Evolutionary conservation across 2,888 invertebrate species (phyloP), one percentile per base, ranked within the genome.

Genomic region (Cerastoderma edule): DNA sequence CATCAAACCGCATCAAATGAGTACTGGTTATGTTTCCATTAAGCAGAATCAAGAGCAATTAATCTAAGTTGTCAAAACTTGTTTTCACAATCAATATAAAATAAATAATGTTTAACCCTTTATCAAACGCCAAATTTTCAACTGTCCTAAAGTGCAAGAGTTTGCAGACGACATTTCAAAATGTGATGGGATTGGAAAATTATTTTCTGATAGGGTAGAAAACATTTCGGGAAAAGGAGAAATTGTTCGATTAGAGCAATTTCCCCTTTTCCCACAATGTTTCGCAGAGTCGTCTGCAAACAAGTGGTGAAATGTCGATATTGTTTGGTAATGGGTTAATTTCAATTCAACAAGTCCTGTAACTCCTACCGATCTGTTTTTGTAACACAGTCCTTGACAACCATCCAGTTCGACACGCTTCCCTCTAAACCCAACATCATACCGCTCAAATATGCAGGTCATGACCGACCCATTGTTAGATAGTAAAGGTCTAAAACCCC

Each of bases 351-450:
- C 16, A 48, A 48, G n/a, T 48, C n/a, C 22, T 64, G 44, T 24
- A 19, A 13, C n/a, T 67, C 75, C 77, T 64, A 86, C 85, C 39
- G 70, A 22, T 27, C 32, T 66, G 24, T 72, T 32, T 32, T 53
- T 68, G 22, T 74, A 54, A 74, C 84, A 86, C n/a, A 84, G 67
- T 39, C 83, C 78, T 27, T 80, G 74, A 56, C 87, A 87, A 0
- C 87, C 87, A 48, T 60, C 60, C 24, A 60, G 10, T 2, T 1
- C 35, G 0, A 22, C 4, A 39, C 24, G 24, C 1, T 39, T 60
- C 33, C 8, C 4, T 6, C 3, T 33, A 1, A 39, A 16, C 27
- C 60, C 60, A 27, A 30, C 8, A 39, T 10, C 35, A n/a, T 27
- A 39, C 8, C 35, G 39, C 13, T 24, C n/a, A 39, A 30, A 60